phyloP scores from a whole-genome alignment of 2,888 invertebrate genomes.

The Agelastica alni region DNA sequence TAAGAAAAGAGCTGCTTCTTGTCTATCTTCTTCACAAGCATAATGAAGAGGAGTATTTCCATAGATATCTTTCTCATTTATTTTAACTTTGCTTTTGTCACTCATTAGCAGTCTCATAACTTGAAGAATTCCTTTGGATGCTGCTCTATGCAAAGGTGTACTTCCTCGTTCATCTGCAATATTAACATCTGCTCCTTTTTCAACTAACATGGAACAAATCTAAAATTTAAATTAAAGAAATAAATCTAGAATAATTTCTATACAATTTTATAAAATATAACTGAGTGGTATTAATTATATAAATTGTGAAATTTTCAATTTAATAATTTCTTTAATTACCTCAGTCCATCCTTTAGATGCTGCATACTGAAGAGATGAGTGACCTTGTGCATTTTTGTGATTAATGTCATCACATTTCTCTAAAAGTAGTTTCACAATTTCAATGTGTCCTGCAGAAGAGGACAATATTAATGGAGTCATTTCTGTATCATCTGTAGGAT shows the following conservation, averaged over 20 bases:
- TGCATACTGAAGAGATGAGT: slow-evolving; percentile 83
- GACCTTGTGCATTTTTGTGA: slow-evolving; percentile 72
- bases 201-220: slow-evolving; percentile 70
- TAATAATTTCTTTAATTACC: too few species aligned
- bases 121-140: slow-evolving; percentile 72
- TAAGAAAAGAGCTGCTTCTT: slow-evolving; percentile 68
- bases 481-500: slow-evolving; percentile 74
- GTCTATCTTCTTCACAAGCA: slow-evolving; percentile 79
- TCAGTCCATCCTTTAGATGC: slow-evolving; percentile 81
- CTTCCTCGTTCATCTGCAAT: slow-evolving; percentile 70
- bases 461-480: slow-evolving; percentile 82
- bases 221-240: too few species aligned
- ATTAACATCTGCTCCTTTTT: slow-evolving; percentile 71
- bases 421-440: slow-evolving; percentile 69
- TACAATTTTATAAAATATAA: too few species aligned
- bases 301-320: too few species aligned
- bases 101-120: slow-evolving; percentile 70
- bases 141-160: slow-evolving; percentile 79
- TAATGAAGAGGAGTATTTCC: slow-evolving; percentile 82
- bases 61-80: slow-evolving; percentile 68
- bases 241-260: too few species aligned
- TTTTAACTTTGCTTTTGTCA: slow-evolving; percentile 58
- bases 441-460: slow-evolving; percentile 74
- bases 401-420: slow-evolving; percentile 73
- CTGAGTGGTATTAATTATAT: too few species aligned